These are phyloP conservation scores for Ia io DNA, from an alignment of 2,113 vertebrate genomes.

Conservation along the genomic window DNA sequence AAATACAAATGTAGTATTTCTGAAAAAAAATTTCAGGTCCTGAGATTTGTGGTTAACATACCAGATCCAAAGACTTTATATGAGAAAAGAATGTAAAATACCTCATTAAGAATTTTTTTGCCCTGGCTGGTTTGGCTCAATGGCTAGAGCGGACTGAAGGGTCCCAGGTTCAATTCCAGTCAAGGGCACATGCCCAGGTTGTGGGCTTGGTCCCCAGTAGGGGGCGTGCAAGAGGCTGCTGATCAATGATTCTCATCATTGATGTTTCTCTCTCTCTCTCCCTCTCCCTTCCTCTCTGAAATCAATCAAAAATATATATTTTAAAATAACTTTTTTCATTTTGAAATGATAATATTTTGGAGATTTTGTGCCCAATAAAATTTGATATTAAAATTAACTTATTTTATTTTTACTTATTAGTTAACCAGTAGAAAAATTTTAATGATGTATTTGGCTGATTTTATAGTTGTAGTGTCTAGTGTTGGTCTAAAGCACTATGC, in stretches of 20 bases:
- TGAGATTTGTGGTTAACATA: background rate
- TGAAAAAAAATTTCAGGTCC: background rate
- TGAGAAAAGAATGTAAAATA: background rate
- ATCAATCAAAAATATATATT: too few relatives aligned
- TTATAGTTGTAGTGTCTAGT: background rate
- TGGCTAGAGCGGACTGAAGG: too few relatives aligned
- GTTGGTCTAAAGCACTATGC: background rate
- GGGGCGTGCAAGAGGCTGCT: too few relatives aligned
- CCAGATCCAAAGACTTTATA: background rate
- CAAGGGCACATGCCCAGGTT: too few relatives aligned
- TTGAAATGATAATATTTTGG: background rate
- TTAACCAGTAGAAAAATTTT: background rate
- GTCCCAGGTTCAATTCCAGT: too few relatives aligned
- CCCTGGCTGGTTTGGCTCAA: too few relatives aligned
- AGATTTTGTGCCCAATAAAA: background rate
- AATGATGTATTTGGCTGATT: background rate
- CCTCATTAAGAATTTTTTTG: background rate
- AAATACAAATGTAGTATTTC: background rate
- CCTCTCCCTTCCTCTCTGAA: too few relatives aligned
- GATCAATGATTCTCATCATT: too few relatives aligned
- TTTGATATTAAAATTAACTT: background rate
- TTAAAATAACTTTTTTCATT: too few relatives aligned
- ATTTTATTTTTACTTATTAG: background rate
- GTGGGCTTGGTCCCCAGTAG: too few relatives aligned
- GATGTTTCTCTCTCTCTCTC: too few relatives aligned